phyloP scores from a whole-genome alignment of 2,888 invertebrate genomes.

The Uropetala carovei region DNA sequence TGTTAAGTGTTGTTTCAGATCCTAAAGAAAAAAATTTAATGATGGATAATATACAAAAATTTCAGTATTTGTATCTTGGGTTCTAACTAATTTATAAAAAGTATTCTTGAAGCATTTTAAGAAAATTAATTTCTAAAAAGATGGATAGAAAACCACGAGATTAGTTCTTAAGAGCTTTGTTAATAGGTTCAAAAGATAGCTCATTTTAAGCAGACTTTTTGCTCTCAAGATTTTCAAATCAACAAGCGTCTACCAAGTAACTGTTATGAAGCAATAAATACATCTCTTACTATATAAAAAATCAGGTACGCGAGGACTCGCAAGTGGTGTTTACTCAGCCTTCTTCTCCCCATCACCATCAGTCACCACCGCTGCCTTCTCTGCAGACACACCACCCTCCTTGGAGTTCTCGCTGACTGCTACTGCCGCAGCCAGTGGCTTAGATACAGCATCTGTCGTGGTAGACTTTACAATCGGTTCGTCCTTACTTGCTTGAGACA shows the following conservation, averaged over 20 bases:
- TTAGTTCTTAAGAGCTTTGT: too few species aligned
- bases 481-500: constrained; percentile 6
- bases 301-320: constrained; percentile 64
- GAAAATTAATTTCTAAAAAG: too few species aligned
- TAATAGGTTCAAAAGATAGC: too few species aligned
- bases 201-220: too few species aligned
- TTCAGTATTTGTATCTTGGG: too few species aligned
- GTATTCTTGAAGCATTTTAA: too few species aligned
- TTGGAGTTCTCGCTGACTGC: constrained; percentile 57
- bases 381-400: constrained; percentile 38
- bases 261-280: background rate
- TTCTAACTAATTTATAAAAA: too few species aligned
- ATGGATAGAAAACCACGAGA: too few species aligned
- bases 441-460: constrained; percentile 36
- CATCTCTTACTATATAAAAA: constrained; percentile 62
- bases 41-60: too few species aligned
- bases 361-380: constrained; percentile 46
- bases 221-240: background rate
- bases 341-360: constrained; percentile 57
- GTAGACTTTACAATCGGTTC: constrained; percentile 38
- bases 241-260: background rate
- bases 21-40: too few species aligned
- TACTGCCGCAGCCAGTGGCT: constrained; percentile 48
- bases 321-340: constrained; percentile 63
- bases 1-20: too few species aligned